Percentiles rank a stretch among this genome's conserved stretches.
These are phyloP conservation scores for Andricus quercusramuli DNA, from an alignment of 2,888 invertebrate species.

Conservation along the genomic window DNA sequence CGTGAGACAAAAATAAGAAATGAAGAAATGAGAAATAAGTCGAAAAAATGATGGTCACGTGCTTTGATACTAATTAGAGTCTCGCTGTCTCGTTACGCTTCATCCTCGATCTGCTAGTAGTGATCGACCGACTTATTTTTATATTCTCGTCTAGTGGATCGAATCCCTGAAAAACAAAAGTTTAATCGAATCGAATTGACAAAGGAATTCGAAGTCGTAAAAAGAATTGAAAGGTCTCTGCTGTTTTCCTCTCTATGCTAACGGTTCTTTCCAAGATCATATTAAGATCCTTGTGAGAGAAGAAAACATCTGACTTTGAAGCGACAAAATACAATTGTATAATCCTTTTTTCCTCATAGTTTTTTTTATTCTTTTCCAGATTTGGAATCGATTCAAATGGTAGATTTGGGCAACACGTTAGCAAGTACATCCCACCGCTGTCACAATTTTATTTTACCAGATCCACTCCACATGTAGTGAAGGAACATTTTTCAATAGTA, in stretches of 20 bases:
- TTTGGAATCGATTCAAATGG: too few species aligned
- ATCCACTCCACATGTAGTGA: too few species aligned
- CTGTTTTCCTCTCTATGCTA: background rate
- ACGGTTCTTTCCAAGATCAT: background rate
- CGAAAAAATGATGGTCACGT: background rate
- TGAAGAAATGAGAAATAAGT: background rate
- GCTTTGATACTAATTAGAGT: background rate
- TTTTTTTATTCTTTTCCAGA: too few species aligned
- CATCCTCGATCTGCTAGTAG: slow-evolving; percentile 42
- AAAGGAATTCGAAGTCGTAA: slow-evolving; percentile 42
- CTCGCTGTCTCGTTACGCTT: slow-evolving; percentile 14
- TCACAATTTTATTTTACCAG: too few species aligned
- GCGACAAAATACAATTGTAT: background rate
- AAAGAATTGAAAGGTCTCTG: slow-evolving; percentile 35
- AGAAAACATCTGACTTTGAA: background rate
- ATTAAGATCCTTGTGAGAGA: background rate
- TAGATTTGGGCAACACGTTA: too few species aligned
- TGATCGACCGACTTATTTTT: slow-evolving; percentile 42
- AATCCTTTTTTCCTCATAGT: background rate
- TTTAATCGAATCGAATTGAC: slow-evolving; percentile 48
- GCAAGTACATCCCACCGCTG: too few species aligned
- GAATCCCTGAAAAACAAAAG: slow-evolving; percentile 36
- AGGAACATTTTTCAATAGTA: too few species aligned
- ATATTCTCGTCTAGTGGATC: background rate
- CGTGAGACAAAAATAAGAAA: background rate